Percentiles rank a stretch among this genome's conserved stretches.
Conservation (phyloP, 2,797 vertebrate species). For the Petrocephalus sullivani region DNA sequence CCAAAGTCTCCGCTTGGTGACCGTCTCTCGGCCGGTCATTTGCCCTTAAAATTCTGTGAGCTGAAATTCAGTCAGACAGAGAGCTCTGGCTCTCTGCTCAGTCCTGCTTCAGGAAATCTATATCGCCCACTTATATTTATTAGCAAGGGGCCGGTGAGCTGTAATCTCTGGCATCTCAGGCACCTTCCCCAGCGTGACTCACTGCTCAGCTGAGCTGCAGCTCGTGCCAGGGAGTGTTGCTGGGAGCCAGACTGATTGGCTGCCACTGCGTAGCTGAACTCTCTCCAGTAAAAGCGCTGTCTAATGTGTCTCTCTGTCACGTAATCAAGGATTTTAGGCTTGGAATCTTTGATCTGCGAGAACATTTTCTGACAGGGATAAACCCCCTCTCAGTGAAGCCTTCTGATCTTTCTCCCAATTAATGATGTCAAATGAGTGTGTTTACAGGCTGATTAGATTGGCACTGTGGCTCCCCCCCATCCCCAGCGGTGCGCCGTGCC, state of each 20-base stretch:
- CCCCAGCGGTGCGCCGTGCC: constrained; percentile 44
- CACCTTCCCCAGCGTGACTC: constrained; percentile 23
- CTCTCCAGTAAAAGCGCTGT: constrained; percentile 57
- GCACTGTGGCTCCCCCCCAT: constrained; percentile 64
- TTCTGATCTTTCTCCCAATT: constrained; percentile 74
- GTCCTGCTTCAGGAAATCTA: constrained; percentile 25
- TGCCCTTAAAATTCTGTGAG: background rate
- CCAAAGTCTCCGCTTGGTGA: constrained; percentile 42
- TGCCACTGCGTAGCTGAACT: constrained; percentile 52
- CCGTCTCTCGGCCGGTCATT: constrained; percentile 18
- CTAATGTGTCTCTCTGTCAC: constrained; percentile 71
- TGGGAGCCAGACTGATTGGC: constrained; percentile 52
- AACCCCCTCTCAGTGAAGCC: constrained; percentile 56
- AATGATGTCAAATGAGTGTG: constrained; percentile 78
- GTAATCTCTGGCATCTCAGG: constrained; percentile 37
- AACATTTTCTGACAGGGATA: constrained; percentile 68
- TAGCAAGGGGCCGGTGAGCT: constrained; percentile 46
- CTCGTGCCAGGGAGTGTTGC: constrained; percentile 46
- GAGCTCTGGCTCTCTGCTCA: background rate
- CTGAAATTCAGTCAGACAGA: background rate
- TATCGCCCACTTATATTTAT: constrained; percentile 45
- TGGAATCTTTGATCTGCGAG: constrained; percentile 73
- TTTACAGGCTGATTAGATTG: constrained; percentile 79
- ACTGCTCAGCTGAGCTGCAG: constrained; percentile 32
- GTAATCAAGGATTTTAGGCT: constrained; percentile 73